Conservation (phyloP, 2,888 invertebrate genomes). For the Formica aserva region DNA sequence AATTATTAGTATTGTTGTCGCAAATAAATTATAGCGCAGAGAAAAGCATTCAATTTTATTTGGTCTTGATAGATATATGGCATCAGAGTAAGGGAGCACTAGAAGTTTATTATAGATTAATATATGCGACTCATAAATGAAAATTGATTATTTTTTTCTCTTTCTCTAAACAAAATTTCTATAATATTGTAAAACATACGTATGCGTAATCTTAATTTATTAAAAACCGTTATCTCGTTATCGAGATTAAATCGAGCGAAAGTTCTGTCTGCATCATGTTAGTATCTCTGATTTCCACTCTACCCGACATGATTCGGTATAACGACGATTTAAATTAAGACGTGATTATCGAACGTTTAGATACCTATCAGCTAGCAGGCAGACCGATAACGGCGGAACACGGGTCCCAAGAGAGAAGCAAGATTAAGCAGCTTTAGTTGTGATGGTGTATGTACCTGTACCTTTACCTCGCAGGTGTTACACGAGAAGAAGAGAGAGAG, state of each 20-base stretch:
- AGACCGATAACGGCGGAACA: background rate
- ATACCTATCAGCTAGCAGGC: slow-evolving; percentile 15
- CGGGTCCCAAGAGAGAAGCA: background rate
- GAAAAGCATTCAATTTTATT: background rate
- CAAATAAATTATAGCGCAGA: background rate
- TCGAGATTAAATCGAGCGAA: background rate
- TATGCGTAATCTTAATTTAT: background rate
- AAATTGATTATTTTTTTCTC: background rate
- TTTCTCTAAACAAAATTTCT: background rate
- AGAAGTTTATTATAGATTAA: background rate
- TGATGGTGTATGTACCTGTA: background rate
- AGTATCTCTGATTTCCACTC: background rate
- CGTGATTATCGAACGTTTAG: slow-evolving; percentile 27
- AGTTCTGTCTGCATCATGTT: background rate
- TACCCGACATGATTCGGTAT: background rate
- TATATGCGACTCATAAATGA: background rate
- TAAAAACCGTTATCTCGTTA: background rate
- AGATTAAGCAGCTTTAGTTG: slow-evolving; percentile 21
- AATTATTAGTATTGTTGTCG: background rate
- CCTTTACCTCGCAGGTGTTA: background rate
- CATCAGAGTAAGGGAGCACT: background rate
- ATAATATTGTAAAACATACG: background rate
- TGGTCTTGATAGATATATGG: background rate
- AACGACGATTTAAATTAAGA: slow-evolving; percentile 33
- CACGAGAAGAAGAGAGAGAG: background rate